Conservation (phyloP, 2,797 vertebrate genomes). For the Otolemur crassicaudatus region DNA sequence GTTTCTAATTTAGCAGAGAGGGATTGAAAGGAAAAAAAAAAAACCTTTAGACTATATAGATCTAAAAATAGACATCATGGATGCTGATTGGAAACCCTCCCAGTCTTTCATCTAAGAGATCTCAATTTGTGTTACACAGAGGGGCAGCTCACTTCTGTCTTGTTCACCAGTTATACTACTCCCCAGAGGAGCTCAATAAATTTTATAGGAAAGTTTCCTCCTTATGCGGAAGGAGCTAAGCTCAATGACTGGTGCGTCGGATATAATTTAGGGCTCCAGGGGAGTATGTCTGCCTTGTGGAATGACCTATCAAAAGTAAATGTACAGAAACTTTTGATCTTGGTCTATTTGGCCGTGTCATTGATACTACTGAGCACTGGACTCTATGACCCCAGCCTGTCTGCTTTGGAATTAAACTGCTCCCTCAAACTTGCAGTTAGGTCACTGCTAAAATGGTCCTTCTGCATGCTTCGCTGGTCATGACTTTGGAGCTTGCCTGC, state of each 20-base stretch:
- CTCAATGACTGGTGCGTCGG: conserved; percentile 62
- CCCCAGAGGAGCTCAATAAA: conserved; percentile 73
- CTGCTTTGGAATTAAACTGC: conserved; percentile 42
- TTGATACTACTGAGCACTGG: not conserved
- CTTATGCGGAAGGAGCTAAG: conserved; percentile 72
- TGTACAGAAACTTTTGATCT: conserved; percentile 52
- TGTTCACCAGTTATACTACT: conserved; percentile 76
- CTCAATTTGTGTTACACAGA: conserved; percentile 75
- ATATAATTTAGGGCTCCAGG: conserved; percentile 65
- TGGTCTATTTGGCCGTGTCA: conserved; percentile 33
- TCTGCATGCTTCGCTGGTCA: not conserved
- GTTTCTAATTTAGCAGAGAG: conserved; percentile 29
- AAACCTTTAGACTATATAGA: conserved; percentile 63
- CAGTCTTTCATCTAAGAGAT: conserved; percentile 61
- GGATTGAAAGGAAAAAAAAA: conserved; percentile 22
- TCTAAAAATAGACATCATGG: conserved; percentile 68
- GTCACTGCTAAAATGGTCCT: not conserved
- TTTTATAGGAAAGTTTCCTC: conserved; percentile 77
- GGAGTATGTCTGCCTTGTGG: conserved; percentile 57
- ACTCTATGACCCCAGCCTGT: conserved; percentile 36
- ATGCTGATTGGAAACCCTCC: conserved; percentile 57
- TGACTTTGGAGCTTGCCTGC: not conserved
- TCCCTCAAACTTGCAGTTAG: not conserved
- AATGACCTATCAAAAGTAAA: conserved; percentile 51
- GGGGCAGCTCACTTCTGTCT: conserved; percentile 74